Conservation (phyloP, 2,888 invertebrate genomes). For the Lamellibrachia satsuma region DNA sequence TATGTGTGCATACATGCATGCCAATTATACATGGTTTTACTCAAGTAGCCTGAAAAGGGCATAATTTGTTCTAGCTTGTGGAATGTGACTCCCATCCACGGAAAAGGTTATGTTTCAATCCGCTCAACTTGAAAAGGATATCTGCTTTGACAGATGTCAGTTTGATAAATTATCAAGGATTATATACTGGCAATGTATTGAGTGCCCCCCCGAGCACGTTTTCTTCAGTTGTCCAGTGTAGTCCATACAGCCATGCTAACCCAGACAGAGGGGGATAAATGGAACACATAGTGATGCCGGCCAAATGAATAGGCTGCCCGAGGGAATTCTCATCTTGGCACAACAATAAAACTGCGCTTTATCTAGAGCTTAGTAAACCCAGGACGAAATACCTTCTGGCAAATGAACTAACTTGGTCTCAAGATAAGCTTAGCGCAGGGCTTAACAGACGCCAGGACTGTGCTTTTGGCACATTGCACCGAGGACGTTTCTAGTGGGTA, state of each 20-base stretch:
- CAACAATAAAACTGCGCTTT: conserved; percentile 1
- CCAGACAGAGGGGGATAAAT: background rate
- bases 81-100: no score
- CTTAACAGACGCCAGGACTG: background rate
- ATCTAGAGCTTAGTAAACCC: background rate
- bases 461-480: background rate
- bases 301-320: background rate
- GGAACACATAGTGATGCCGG: background rate
- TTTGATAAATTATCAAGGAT: no score
- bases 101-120: no score
- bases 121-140: no score
- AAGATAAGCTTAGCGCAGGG: background rate
- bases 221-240: background rate
- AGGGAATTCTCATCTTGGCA: background rate
- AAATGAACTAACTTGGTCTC: background rate
- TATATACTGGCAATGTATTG: no score
- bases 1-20: no score
- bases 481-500: background rate
- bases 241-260: background rate
- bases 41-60: no score
- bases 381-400: background rate
- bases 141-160: no score
- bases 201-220: no score
- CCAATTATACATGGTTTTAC: no score
- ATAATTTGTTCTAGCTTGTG: no score